Percentiles rank a stretch among this genome's conserved stretches.
Conservation (phyloP, 2,113 vertebrate genomes). For the Colossoma macropomum region DNA sequence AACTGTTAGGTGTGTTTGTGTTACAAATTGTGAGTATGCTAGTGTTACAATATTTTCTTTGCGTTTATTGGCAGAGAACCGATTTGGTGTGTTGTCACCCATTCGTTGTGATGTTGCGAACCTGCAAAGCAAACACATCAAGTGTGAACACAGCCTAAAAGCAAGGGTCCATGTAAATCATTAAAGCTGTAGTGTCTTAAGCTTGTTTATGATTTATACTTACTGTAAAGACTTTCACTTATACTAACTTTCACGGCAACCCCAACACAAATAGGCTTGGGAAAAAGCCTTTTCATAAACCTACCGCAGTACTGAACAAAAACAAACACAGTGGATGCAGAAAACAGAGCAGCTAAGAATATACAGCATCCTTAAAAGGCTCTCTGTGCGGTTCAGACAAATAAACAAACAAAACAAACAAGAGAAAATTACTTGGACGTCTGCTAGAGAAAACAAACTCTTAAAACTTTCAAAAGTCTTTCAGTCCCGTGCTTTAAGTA, state of each 20-base stretch:
- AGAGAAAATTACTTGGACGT: slow-evolving; percentile 31
- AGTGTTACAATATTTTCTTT: no score
- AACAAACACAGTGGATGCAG: slow-evolving; percentile 12
- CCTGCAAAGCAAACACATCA: no score
- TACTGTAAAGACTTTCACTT: background rate
- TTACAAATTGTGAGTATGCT: no score
- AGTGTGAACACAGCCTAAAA: no score
- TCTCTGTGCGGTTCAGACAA: slow-evolving; percentile 12
- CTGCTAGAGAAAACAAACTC: slow-evolving; percentile 23
- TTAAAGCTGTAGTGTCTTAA: background rate
- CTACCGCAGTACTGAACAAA: slow-evolving; percentile 25
- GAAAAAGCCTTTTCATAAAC: slow-evolving; percentile 13
- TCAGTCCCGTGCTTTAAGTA: background rate
- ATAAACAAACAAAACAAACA: slow-evolving; percentile 42
- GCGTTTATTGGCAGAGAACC: no score
- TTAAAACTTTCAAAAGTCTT: slow-evolving; percentile 1
- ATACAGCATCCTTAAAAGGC: slow-evolving; percentile 16
- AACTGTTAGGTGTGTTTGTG: background rate
- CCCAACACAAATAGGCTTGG: background rate
- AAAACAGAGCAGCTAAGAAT: slow-evolving; percentile 20
- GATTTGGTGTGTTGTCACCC: no score
- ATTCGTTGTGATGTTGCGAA: no score
- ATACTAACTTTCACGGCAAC: slow-evolving; percentile 11
- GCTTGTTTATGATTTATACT: background rate
- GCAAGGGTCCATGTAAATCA: no score